Base-by-base conservation (phyloP, 1,140 invertebrate genomes). In the Solenopsis fugax region DNA sequence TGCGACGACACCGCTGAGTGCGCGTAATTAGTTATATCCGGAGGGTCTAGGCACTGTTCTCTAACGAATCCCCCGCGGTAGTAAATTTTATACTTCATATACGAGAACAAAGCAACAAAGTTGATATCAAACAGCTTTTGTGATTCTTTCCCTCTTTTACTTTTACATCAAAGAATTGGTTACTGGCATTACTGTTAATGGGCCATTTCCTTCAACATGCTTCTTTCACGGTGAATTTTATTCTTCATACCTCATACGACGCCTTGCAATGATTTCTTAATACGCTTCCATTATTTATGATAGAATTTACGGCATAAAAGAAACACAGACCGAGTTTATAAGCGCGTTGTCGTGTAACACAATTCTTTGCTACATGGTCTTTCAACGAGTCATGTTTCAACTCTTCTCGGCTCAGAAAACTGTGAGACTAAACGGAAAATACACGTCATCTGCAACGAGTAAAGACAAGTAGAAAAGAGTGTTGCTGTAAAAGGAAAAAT, bases 1-100 rank as follows among this genome's bases (percentile, higher is more conserved):
- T 76, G 67, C 54, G 78, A 90, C 82, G 87, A 82, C 89, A 88
- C 87, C 65, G 78, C 71, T 87, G 89, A 91, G 89, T 91, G 89
- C 89, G 76, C 90, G 84, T 91, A 91, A 91, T 91, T 91, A 91
- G 90, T 90, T 91, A 91, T 91, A 91, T 91, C 89, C 89, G 84
- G 76, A 85, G 89, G 89, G 89, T 80, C 80, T 78, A 73, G 85
- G 58, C 56, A 45, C 78, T 50, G 34, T 81, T 72, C 86, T 56
- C 80, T 77, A 86, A 90, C 87, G 72, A 88, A 87, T 88, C 48
- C 81, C 82, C 69, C 56, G 87, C 77, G 89, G 89, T 90, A 88
- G 89, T 84, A 81, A 91, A 90, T 91, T 91, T 91, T 88, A 88
- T 91, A 91, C 90, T 84, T 90, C 45, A 82, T 77, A 62, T 77